Percentiles rank a stretch among this genome's conserved stretches.
phyloP scores from a whole-genome alignment of 2,888 invertebrate genomes.

The Phorcus lineatus region DNA sequence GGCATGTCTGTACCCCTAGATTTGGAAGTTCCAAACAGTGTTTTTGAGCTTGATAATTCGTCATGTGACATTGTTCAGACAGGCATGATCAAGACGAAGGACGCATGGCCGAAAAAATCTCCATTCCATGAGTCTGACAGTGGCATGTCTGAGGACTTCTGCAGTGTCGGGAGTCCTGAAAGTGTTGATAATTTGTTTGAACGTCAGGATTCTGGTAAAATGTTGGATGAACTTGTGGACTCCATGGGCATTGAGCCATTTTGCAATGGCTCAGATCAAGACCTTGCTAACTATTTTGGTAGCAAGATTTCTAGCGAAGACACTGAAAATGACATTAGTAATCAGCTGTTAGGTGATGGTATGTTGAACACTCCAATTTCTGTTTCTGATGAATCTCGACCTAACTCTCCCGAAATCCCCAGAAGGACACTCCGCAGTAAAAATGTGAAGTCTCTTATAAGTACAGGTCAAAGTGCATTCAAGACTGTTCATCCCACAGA shows the following conservation, averaged over 20 bases:
- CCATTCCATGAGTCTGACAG: constrained; percentile 67
- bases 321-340: background rate
- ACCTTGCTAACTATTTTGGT: constrained; percentile 1
- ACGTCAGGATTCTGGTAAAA: background rate
- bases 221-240: constrained; percentile 31
- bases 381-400: background rate
- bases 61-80: constrained; percentile 12
- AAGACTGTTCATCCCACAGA: background rate
- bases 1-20: background rate
- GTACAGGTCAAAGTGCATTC: background rate
- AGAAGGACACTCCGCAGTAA: background rate
- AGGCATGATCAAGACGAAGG: constrained; percentile 27
- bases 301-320: too few relatives aligned
- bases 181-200: background rate
- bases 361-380: background rate
- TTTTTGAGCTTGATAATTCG: background rate
- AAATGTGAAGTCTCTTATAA: background rate
- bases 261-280: constrained; percentile 1
- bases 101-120: constrained; percentile 41
- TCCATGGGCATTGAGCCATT: constrained; percentile 25
- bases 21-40: background rate
- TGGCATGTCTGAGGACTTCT: constrained; percentile 50
- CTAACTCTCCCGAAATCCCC: background rate
- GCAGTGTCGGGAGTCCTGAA: constrained; percentile 27
- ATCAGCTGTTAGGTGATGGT: background rate